Evolutionary conservation across 1,140 invertebrate genomes (phyloP), one percentile per base, ranked within the genome.

Genomic region (Camponotus floridanus): DNA sequence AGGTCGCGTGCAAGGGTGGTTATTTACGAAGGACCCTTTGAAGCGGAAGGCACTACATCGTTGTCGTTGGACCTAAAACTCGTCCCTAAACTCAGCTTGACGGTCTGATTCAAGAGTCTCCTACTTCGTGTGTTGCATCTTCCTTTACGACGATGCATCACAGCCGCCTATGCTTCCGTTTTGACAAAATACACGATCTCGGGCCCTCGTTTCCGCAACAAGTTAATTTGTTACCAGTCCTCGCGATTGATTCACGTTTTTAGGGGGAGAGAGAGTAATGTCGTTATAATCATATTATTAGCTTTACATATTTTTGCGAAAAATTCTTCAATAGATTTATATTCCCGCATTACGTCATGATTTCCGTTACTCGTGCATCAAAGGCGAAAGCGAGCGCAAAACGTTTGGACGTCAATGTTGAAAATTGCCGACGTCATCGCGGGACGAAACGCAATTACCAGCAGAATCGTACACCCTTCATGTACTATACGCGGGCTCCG

Each of bases 51-150:
- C 89, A 85, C 39, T 80, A 86, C 84, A 81, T 91, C 90, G 90
- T 65, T 62, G 67, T 87, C 83, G 87, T 87, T 70, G 83, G 88
- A 87, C 71, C 86, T 87, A 86, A 90, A 90, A 87, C 85, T 80
- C 84, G 39, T 42, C 80, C 64, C 86, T 76, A 76, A 76, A 26
- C 70, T 48, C 68, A 36, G 26, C 57, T 31, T 64, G 86, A 86
- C 85, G 79, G 90, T 89, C 90, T 91, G 90, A 78, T 89, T 91
- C 86, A 85, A 83, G 31, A 62, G 76, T 74, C 48, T 91, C 89
- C 89, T 78, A 59, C 78, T 74, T 85, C 70, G 18, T 39, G 67
- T 31, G 26, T 76, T 62, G 76, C 80, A 76, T 86, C 86, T 91
- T 79, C 84, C 85, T 85, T 73, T 78, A 26, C 76, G 89, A 78